Conservation (phyloP, 2,113 vertebrate genomes). For the Pedetes capensis region DNA sequence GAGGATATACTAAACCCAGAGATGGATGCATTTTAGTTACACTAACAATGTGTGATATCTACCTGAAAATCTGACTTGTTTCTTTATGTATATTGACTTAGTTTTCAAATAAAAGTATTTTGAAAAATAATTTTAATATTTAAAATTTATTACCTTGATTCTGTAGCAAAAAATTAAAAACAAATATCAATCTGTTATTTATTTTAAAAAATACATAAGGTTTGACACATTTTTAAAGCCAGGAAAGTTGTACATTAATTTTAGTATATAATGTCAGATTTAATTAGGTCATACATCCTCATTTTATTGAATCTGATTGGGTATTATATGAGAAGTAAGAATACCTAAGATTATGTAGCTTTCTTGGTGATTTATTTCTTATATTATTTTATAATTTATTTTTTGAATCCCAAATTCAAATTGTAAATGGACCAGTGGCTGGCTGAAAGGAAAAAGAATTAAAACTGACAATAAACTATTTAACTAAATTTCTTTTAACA, state of each 20-base stretch:
- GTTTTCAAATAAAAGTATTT: conserved; percentile 16
- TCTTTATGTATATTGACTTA: neutral
- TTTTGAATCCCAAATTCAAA: neutral
- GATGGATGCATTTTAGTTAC: no score
- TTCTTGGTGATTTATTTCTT: conserved; percentile 43
- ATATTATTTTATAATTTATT: conserved; percentile 4
- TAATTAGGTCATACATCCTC: conserved; percentile 25
- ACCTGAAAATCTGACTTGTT: conserved; percentile 12
- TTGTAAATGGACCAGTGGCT: neutral
- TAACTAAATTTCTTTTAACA: neutral
- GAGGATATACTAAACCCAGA: no score
- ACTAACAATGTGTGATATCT: neutral
- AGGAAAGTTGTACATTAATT: neutral
- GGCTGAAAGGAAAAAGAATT: conserved; percentile 26
- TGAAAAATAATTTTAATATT: conserved; percentile 31
- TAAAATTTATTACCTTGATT: conserved; percentile 34
- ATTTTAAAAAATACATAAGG: conserved; percentile 28
- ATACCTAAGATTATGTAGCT: neutral
- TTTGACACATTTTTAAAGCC: conserved; percentile 28
- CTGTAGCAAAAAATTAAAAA: conserved; percentile 14
- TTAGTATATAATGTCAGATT: neutral
- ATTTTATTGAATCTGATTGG: conserved; percentile 17
- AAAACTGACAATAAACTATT: neutral
- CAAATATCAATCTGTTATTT: conserved; percentile 32
- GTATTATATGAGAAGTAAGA: neutral